Evolutionary conservation across 2,113 vertebrate genomes (phyloP), one percentile per base, ranked within the genome.

Genomic region (Bostrychus sinensis): DNA sequence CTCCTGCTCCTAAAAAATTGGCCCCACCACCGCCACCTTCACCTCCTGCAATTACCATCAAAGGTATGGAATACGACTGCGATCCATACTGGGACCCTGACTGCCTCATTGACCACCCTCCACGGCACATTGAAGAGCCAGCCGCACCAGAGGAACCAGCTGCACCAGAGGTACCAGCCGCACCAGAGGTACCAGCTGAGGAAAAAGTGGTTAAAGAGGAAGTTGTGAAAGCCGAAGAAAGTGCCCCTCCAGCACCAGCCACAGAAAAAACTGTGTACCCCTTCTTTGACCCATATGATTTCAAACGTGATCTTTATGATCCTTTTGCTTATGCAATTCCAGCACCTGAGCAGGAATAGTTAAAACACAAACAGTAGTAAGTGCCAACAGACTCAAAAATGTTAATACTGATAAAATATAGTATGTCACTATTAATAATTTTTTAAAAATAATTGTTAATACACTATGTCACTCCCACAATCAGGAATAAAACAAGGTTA

Each of bases 41-140:
- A 4, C 62, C 79, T 20, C 66, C 71, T 13, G 28, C 54, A 5
- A 22, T 72, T 5, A 60, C 68, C 30, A 14, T 13, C 16, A 89
- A 90, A 79, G 76, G 30, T 1, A 89, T 88, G 85, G 85, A 90
- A 76, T 88, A 90, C 11, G 86, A 91, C 80, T 92, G 89, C 2
- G 85, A 92, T 60, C 89, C 89, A 4, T 90, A 90, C 87, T 92
- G 89, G 89, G 91, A 92, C 34, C 89, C 91, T 1, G 91, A 91
- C 87, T 92, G 89, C 76, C 83, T 90, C 64, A 77, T 89, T 0
- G 88, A 90, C 60, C 78, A 85, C 57, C 85, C 85, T 26, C 87
- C 85, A 1, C 75, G 58, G 9, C 80, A 70, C 3, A 34, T 81
- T 6, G 39, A 72, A 53, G 39, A 68, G 28, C 60, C 62, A n/a